Evolutionary conservation across 2,113 vertebrate genomes (phyloP), one percentile per base, ranked within the genome.

Genomic region (Cervus canadensis): DNA sequence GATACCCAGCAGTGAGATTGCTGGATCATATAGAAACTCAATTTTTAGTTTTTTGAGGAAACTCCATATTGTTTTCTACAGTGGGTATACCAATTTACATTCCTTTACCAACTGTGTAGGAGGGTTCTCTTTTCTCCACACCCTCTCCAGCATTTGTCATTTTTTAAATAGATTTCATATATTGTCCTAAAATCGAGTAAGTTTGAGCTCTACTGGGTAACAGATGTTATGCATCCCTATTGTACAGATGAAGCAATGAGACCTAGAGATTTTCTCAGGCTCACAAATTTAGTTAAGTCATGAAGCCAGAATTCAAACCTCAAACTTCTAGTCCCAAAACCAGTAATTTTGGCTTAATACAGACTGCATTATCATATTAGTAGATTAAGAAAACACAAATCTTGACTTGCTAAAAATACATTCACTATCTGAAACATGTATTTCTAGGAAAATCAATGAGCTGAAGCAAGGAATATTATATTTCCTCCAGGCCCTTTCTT

Each of bases 271-370:
- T 45, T 82, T 16, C 21, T 56, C 25, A 11, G 56, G 67, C 16
- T 76, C 57, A 83, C 36, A 82, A 19, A 48, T 45, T 79, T 54
- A 82, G 2, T 85, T 84, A 60, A 93, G 33, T 78, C 7, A 28
- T 43, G 74, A 90, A 96, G 17, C 52, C 76, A 93, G 60, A 86
- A 85, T 84, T 94, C 52, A 96, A 85, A 76, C 74, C 59, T 95
- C 48, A 91, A 40, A 30, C 16, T 14, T 88, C 76, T 76, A n/a
- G 57, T 84, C 57, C 50, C 81, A 19, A 90, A 92, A 30, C 36
- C 50, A 52, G 1, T 64, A 4, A 36, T 57, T 64, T 64, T 78
- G 25, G 12, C 71, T 87, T 82, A 64, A 57, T 52, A 57, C 30
- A 94, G 45, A 87, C 60, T 82, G 19, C 43, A 56, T 23, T 43